Evolutionary conservation across 2,113 vertebrate genomes (phyloP).

Genomic region (Lamprotornis superbus): DNA sequence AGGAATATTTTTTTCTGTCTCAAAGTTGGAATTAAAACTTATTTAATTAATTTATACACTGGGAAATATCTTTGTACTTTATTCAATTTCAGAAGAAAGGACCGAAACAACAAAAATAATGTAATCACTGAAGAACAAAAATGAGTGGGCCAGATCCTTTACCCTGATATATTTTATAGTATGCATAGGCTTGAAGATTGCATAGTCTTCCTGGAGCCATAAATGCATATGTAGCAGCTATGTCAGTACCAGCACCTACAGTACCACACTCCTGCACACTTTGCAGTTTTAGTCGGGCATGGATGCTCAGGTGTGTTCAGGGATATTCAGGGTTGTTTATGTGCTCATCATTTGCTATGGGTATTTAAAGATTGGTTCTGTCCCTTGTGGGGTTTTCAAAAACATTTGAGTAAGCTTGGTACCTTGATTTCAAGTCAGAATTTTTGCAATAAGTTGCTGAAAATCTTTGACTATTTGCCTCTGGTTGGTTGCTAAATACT

Average conservation of each 20-base stretch:
- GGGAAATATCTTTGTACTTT: background rate
- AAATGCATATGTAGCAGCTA: background rate
- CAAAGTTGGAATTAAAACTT: background rate
- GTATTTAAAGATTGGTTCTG: background rate
- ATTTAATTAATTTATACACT: background rate
- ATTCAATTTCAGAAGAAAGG: background rate
- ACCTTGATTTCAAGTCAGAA: background rate
- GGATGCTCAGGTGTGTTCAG: background rate
- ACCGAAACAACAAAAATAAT: background rate
- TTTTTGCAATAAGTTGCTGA: background rate
- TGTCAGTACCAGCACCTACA: background rate
- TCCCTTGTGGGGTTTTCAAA: background rate
- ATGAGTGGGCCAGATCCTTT: background rate
- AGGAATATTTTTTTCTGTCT: background rate
- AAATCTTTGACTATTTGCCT: background rate
- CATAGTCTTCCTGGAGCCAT: background rate
- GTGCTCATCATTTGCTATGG: background rate
- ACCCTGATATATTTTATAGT: background rate
- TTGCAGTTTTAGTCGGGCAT: background rate
- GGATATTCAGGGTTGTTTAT: background rate
- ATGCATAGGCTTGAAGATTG: background rate
- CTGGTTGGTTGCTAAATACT: background rate
- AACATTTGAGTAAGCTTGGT: background rate
- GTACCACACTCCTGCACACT: background rate
- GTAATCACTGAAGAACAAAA: background rate